These are phyloP conservation scores for Drosophila greeni DNA, from an alignment of 2,888 invertebrate species.

Conservation along the genomic window DNA sequence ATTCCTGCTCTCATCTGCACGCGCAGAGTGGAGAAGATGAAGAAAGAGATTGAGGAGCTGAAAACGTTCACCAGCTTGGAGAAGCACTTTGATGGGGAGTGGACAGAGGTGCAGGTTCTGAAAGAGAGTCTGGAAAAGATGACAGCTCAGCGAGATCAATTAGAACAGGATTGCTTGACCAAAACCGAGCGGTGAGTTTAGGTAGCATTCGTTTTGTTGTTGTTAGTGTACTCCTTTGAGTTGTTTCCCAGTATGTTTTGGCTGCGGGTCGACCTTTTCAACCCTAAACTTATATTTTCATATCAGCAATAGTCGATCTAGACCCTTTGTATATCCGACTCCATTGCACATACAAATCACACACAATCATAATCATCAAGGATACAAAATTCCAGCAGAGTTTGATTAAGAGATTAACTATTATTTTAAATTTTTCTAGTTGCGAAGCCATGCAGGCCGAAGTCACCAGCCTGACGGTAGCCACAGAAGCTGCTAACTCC, in stretches of 20 bases:
- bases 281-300: no score
- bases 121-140: slow-evolving; percentile 56
- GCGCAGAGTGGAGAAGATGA: slow-evolving; percentile 79
- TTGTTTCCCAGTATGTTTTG: no score
- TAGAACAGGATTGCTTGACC: slow-evolving; percentile 34
- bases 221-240: no score
- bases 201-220: background rate
- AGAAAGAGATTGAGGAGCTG: slow-evolving; percentile 80
- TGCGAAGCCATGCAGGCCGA: slow-evolving; percentile 58
- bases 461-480: slow-evolving; percentile 46
- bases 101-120: slow-evolving; percentile 56
- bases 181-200: slow-evolving; percentile 43
- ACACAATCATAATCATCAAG: background rate
- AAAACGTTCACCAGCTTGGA: slow-evolving; percentile 82
- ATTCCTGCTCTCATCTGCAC: background rate
- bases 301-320: no score
- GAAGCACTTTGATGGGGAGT: slow-evolving; percentile 79
- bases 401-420: background rate
- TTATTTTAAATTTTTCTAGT: slow-evolving; percentile 43
- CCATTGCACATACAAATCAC: no score
- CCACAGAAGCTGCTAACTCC: slow-evolving; percentile 73
- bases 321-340: no score
- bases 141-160: slow-evolving; percentile 43
- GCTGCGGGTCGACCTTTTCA: no score
- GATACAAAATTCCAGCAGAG: background rate